Base-by-base conservation (phyloP, 1,140 invertebrate species). In the Lethrus apterus region DNA sequence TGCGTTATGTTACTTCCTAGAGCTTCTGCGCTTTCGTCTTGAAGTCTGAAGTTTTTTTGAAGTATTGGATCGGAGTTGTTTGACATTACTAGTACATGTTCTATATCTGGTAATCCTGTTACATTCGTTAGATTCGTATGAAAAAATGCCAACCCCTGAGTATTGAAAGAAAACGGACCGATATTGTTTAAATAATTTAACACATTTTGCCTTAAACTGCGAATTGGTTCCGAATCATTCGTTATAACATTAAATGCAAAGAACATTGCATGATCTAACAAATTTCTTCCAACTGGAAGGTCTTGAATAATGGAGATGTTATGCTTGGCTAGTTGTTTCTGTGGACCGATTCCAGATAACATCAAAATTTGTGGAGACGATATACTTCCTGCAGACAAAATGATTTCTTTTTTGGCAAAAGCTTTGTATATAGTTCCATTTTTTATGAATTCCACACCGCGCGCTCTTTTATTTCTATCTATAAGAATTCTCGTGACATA, bases 301-400 rank as follows among this genome's bases (percentile, higher is more conserved):
- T 89, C 76, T 48, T 74, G 70, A 1, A 81, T 47, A 0, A 79
- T 70, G 2, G 71, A 65, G 14, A 84, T 79, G 4, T 71, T 70
- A 21, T 79, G 48, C 2, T 73, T 57, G 14, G 65, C 57, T 10
- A 89, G 66, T 60, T 89, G 81, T 14, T 75, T 58, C n/a, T 58
- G 70, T 0, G 83, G 83, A 4, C 86, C 86, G 10, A 89, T 72
- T 3, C 86, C 86, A 1, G 83, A 86, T 1, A 88, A 55, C 83
- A 89, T 85, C 1, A 89, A 64, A 4, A 89, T 50, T 49, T 86
- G 80, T 0, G 84, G 79, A 0, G 78, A 77, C 44, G 80, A 81
- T 0, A 86, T 76, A 0, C 60, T 5, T 79, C 83, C 2, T 87
- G 40, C 40, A 5, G 40, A 42, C 14, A 42, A 2, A 17, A 42